A percentile compares a stretch with the other conserved stretches of the same genome.
phyloP scores from a whole-genome alignment of 2,797 vertebrate species.

The Cirrhinus mrigala region DNA sequence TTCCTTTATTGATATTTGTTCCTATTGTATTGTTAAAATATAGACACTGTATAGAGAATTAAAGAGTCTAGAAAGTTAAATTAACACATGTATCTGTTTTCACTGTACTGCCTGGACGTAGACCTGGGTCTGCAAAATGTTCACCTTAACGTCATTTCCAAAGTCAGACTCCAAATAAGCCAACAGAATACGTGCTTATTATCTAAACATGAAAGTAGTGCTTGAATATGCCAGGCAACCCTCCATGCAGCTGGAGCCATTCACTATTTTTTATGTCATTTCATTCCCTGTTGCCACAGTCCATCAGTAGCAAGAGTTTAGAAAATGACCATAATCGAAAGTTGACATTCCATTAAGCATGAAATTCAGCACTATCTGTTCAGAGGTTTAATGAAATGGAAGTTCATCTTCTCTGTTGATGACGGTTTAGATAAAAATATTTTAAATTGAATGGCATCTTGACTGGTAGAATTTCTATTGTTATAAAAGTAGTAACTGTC shows the following conservation, averaged over 20 bases:
- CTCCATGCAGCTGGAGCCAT: slow-evolving; percentile 12
- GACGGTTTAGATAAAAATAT: background rate
- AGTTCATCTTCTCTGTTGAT: slow-evolving; percentile 20
- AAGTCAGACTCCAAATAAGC: slow-evolving; percentile 43
- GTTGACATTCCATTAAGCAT: slow-evolving; percentile 9
- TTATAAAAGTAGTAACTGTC: slow-evolving; percentile 7
- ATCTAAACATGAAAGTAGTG: slow-evolving; percentile 32
- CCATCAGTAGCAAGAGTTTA: slow-evolving; percentile 45
- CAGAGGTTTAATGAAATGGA: slow-evolving; percentile 35
- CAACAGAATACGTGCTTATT: slow-evolving; percentile 34
- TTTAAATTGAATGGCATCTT: slow-evolving; percentile 6
- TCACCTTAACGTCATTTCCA: slow-evolving; percentile 47
- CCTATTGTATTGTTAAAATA: background rate
- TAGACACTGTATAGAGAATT: background rate
- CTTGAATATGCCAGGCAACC: slow-evolving; percentile 35
- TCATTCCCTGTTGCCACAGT: slow-evolving; percentile 37
- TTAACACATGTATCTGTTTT: slow-evolving; percentile 48
- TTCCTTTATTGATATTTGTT: background rate
- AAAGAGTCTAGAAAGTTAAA: slow-evolving; percentile 40
- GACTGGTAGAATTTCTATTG: background rate
- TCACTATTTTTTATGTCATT: slow-evolving; percentile 35
- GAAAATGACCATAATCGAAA: slow-evolving; percentile 41
- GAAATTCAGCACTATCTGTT: slow-evolving; percentile 7
- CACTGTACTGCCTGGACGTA: slow-evolving; percentile 35
- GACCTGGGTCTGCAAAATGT: slow-evolving; percentile 54